These are phyloP conservation scores for Margarornis squamiger DNA, from an alignment of 2,797 vertebrate species.

Conservation along the genomic window DNA sequence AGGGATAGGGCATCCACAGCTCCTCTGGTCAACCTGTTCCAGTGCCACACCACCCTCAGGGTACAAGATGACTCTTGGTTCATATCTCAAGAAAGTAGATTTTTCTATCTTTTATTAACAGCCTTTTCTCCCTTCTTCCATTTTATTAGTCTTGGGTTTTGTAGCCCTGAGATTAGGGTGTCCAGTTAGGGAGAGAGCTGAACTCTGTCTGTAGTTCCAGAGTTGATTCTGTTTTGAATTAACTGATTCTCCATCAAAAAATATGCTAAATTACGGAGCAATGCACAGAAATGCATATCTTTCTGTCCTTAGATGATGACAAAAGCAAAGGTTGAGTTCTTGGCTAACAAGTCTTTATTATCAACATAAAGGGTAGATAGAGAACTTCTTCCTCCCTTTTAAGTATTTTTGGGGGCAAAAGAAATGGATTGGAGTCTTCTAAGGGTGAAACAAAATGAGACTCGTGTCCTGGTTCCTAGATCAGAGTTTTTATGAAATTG, in stretches of 20 bases:
- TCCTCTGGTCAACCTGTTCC: background rate
- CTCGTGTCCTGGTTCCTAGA: background rate
- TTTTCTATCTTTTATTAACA: background rate
- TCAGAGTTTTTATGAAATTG: background rate
- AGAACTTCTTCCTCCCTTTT: background rate
- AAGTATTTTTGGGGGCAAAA: background rate
- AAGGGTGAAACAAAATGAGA: background rate
- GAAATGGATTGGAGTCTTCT: background rate
- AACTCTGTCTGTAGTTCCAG: background rate
- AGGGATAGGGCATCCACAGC: background rate
- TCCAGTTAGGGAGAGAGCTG: background rate
- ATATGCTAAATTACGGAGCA: background rate
- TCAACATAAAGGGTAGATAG: background rate
- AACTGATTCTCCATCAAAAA: background rate
- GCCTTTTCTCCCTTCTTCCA: background rate
- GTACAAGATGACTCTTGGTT: background rate
- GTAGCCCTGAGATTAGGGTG: background rate
- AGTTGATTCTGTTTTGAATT: background rate
- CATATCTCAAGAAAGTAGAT: background rate
- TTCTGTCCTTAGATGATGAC: background rate
- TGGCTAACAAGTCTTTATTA: background rate
- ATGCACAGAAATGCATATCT: background rate
- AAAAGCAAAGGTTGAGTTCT: background rate
- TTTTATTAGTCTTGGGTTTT: background rate
- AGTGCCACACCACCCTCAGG: background rate